Conservation (phyloP, 1,140 invertebrate genomes). For the Coboldia fuscipes region DNA sequence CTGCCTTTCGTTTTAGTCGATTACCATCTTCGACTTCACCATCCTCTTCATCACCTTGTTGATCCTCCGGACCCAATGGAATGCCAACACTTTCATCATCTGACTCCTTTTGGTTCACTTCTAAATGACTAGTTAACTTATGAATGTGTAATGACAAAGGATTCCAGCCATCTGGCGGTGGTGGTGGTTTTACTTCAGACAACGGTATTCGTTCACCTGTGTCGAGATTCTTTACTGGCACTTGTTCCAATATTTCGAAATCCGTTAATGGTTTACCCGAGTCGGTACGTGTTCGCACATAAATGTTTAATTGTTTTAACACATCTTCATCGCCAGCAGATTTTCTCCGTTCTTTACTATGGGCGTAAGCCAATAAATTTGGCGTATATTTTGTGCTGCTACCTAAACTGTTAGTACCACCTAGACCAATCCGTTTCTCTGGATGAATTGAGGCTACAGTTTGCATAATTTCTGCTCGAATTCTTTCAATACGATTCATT, state of each 20-base stretch:
- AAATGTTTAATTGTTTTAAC: conserved; percentile 45
- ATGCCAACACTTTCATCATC: conserved; percentile 70
- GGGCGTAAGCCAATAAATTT: neutral
- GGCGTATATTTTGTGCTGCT: conserved; percentile 14
- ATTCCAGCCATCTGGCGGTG: conserved; percentile 23
- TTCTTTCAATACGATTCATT: conserved; percentile 33
- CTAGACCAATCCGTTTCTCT: conserved; percentile 16
- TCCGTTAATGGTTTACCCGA: conserved; percentile 67
- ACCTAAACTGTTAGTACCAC: conserved; percentile 20
- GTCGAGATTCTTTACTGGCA: conserved; percentile 82
- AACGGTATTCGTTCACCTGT: conserved; percentile 37
- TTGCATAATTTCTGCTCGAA: conserved; percentile 13
- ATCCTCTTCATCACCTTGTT: conserved; percentile 30
- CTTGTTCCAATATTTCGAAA: conserved; percentile 79
- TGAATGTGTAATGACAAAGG: conserved; percentile 89
- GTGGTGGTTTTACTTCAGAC: conserved; percentile 19
- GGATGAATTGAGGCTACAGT: conserved; percentile 8
- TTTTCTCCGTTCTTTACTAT: conserved; percentile 38
- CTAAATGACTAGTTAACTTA: conserved; percentile 33
- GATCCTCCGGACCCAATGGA: conserved; percentile 34
- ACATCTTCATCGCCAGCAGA: conserved; percentile 52
- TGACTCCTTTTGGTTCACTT: conserved; percentile 30
- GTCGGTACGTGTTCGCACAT: conserved; percentile 59
- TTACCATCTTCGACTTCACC: conserved; percentile 19
- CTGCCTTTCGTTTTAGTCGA: conserved; percentile 28